A percentile compares a stretch with the other conserved stretches of the same genome.
Conservation (phyloP, 1,140 invertebrate species). For the Cylas formicarius region DNA sequence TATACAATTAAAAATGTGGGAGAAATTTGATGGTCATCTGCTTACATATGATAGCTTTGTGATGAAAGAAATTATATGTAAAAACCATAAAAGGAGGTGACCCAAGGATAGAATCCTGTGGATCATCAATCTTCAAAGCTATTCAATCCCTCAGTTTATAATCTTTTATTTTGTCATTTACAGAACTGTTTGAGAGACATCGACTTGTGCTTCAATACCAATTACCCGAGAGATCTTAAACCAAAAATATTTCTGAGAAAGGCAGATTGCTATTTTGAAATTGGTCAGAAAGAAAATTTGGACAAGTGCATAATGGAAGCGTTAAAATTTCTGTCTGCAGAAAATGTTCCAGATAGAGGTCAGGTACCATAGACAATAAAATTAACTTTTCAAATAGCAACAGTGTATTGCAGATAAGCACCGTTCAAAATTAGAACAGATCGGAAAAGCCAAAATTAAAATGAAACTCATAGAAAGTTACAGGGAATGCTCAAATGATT, state of each 20-base stretch:
- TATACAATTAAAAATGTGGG: too few species aligned
- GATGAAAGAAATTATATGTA: too few species aligned
- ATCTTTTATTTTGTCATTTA: slow-evolving; percentile 11
- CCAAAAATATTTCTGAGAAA: slow-evolving; percentile 33
- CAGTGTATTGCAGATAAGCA: slow-evolving; percentile 24
- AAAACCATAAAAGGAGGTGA: too few species aligned
- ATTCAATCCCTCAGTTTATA: too few species aligned
- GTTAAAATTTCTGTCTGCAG: slow-evolving; percentile 20
- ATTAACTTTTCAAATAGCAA: background rate
- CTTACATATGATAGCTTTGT: too few species aligned
- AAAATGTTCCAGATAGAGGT: slow-evolving; percentile 28
- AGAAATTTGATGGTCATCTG: too few species aligned
- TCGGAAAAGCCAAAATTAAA: slow-evolving; percentile 22
- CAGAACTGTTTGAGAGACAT: slow-evolving; percentile 35
- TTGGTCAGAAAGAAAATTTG: slow-evolving; percentile 25
- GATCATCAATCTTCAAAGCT: too few species aligned
- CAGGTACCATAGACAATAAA: slow-evolving; percentile 4
- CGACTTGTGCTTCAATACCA: slow-evolving; percentile 29
- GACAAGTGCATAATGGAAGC: slow-evolving; percentile 26
- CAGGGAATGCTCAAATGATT: slow-evolving; percentile 25
- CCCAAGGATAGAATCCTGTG: too few species aligned
- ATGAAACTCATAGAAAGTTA: slow-evolving; percentile 15
- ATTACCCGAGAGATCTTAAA: slow-evolving; percentile 29
- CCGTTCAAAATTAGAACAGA: slow-evolving; percentile 23
- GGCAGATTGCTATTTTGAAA: slow-evolving; percentile 30